phyloP scores from a whole-genome alignment of 2,797 vertebrate species.

The Lacerta agilis region DNA sequence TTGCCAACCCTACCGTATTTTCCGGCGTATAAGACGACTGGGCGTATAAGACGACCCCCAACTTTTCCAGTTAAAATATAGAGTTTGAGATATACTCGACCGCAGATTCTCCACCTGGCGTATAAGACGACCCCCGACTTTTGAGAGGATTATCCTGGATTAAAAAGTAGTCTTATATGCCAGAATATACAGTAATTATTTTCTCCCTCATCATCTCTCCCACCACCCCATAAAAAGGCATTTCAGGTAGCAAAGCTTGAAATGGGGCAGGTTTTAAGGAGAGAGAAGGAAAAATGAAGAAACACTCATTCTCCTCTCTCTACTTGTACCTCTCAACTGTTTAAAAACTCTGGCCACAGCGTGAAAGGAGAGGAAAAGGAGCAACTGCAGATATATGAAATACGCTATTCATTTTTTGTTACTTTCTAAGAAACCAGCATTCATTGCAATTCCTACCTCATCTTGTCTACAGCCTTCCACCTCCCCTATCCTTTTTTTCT shows the following conservation, averaged over 20 bases:
- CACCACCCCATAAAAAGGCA: neutral
- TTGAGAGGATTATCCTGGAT: no score
- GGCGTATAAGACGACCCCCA: no score
- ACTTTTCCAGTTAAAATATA: no score
- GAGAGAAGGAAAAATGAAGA: neutral
- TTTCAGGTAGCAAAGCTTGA: neutral
- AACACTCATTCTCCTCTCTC: neutral
- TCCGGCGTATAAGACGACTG: no score
- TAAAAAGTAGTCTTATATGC: no score
- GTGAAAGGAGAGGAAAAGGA: neutral
- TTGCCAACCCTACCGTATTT: no score
- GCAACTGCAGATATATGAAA: neutral
- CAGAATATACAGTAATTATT: no score
- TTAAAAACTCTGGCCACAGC: neutral
- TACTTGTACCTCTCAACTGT: neutral
- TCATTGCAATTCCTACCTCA: neutral
- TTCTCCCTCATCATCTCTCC: no score
- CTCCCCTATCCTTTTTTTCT: neutral
- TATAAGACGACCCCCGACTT: no score
- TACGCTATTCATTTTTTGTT: neutral
- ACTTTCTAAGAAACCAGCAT: neutral
- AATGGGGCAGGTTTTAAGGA: neutral
- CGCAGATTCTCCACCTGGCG: no score
- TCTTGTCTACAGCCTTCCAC: neutral
- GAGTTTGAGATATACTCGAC: no score